Evolutionary conservation across 2,797 vertebrate genomes (phyloP).

Genomic region (Cygnus olor): DNA sequence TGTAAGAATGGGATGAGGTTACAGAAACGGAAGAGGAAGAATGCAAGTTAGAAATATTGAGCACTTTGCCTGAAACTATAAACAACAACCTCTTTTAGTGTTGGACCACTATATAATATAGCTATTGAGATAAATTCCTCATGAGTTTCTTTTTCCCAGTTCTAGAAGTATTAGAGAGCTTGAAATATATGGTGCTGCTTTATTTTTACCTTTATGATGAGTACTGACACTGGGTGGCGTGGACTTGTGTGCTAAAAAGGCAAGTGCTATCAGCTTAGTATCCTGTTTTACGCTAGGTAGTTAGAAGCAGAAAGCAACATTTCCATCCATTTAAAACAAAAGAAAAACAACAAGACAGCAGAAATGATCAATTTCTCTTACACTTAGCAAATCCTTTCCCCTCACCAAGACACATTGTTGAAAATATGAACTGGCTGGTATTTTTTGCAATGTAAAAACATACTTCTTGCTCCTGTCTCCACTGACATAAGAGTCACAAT

Average conservation of each 20-base stretch:
- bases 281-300: not conserved
- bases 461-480: not conserved
- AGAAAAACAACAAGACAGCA: not conserved
- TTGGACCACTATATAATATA: not conserved
- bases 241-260: not conserved
- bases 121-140: not conserved
- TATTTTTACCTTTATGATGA: not conserved
- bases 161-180: not conserved
- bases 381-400: not conserved
- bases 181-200: not conserved
- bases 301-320: not conserved
- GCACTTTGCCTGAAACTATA: not conserved
- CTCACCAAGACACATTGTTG: not conserved
- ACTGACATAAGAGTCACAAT: not conserved
- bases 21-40: not conserved
- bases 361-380: not conserved
- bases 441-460: not conserved
- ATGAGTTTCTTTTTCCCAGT: not conserved
- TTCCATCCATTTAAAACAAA: not conserved
- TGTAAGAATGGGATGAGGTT: not conserved
- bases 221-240: not conserved
- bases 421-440: not conserved
- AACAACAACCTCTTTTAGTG: not conserved
- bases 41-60: not conserved
- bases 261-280: not conserved